These are phyloP conservation scores for Euplexia lucipara DNA, from an alignment of 2,888 invertebrate genomes.

Conservation along the genomic window DNA sequence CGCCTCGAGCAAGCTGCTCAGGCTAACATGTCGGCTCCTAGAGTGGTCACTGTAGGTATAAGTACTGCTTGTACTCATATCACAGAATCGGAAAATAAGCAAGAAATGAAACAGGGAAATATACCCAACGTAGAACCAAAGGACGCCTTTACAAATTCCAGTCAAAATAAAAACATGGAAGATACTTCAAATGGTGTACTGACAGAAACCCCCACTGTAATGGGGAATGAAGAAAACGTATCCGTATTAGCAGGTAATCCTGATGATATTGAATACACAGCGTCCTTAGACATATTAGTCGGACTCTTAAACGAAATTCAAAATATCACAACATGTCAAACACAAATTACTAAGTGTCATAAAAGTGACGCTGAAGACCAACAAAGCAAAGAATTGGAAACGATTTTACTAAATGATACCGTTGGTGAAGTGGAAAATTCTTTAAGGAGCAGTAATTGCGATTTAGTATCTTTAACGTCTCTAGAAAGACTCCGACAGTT, in stretches of 20 bases:
- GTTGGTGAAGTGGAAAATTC: slow-evolving; percentile 60
- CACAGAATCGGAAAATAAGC: neutral
- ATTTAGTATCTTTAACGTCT: slow-evolving; percentile 73
- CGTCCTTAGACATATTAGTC: slow-evolving; percentile 84
- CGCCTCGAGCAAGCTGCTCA: slow-evolving; percentile 42
- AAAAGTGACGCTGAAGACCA: slow-evolving; percentile 43
- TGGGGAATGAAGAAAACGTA: slow-evolving; percentile 24
- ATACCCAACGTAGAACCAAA: slow-evolving; percentile 9
- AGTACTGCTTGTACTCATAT: slow-evolving; percentile 22
- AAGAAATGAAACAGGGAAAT: slow-evolving; percentile 2
- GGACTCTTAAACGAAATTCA: slow-evolving; percentile 85
- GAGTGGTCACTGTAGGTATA: slow-evolving; percentile 35
- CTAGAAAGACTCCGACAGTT: slow-evolving; percentile 73
- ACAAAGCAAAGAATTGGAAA: slow-evolving; percentile 66
- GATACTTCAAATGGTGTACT: slow-evolving; percentile 2
- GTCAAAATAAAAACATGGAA: slow-evolving; percentile 14
- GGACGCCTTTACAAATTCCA: slow-evolving; percentile 23
- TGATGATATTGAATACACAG: slow-evolving; percentile 73
- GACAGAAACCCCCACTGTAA: slow-evolving; percentile 1
- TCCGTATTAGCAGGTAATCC: slow-evolving; percentile 18
- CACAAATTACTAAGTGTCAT: slow-evolving; percentile 65
- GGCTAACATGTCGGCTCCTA: slow-evolving; percentile 9
- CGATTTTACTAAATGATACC: slow-evolving; percentile 70
- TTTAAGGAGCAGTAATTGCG: slow-evolving; percentile 60
- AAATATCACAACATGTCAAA: slow-evolving; percentile 81